Base-by-base conservation (phyloP, 2,888 invertebrate genomes). In the Ceraclea dissimilis region DNA sequence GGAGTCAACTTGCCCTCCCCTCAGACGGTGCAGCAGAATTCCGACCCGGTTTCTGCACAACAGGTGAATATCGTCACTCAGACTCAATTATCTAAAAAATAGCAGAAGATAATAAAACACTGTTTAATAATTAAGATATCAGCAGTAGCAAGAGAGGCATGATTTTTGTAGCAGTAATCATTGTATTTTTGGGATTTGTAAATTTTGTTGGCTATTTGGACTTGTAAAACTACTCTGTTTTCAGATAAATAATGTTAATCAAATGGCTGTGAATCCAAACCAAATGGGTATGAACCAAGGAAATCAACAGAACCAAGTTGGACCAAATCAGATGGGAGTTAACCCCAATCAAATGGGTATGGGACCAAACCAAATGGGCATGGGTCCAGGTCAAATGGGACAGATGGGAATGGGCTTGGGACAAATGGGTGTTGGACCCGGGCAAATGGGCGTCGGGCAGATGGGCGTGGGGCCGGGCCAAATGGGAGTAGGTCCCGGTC, bases 301-400 rank as follows among this genome's bases (percentile, higher is more conserved):
- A 16, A 53, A 49, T 49, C 67, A 69, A 5, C 51, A 49, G 31
- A 43, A 33, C 47, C 65, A 66, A 59, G 52, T 55, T 20, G 47
- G 46, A 0, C 48, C 55, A 1, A 60, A 51, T 16, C 61, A 61
- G 47, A 59, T 61, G 59, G 58, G 53, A 11, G 58, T 60, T 13
- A 33, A 49, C 4, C 55, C 50, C 2, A 59, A 56, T 46, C 70
- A 55, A 48, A 56, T 70, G 65, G 71, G 53, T 65, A 71, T 52
- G 65, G 68, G 52, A 67, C 70, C 57, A 71, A 70, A 67, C 67
- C 70, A 56, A 64, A 69, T 58, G 64, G 70, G 53, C 16, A 54
- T 58, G 26, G 31, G 19, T 2, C 44, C 54, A 13, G 57, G 53
- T 44, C 59, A 60, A 48, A 60, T 66, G 66, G 68, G 62, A 61